These are phyloP conservation scores for Perizoma flavofasciatum DNA, from an alignment of 2,888 invertebrate species.

Conservation along the genomic window DNA sequence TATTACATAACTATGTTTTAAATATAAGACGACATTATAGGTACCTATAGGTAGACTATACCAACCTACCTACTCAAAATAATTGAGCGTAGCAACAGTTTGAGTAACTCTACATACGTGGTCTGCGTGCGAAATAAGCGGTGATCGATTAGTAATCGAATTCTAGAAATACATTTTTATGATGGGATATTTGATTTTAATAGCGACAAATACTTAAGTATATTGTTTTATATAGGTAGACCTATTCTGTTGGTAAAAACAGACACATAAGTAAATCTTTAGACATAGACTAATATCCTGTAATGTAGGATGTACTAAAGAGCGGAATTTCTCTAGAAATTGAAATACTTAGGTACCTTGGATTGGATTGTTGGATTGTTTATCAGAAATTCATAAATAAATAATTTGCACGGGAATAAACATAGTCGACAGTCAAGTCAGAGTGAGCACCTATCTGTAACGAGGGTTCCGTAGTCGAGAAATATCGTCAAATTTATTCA, in stretches of 20 bases:
- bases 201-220: slow-evolving; percentile 39
- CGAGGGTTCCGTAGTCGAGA: too few relatives aligned
- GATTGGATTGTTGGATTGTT: too few relatives aligned
- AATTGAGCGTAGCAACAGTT: slow-evolving; percentile 28
- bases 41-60: too few relatives aligned
- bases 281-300: neutral
- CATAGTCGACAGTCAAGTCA: too few relatives aligned
- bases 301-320: neutral
- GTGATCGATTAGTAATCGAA: slow-evolving; percentile 48
- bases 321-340: neutral
- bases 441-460: too few relatives aligned
- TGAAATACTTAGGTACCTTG: neutral
- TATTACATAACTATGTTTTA: too few relatives aligned
- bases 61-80: neutral
- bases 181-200: slow-evolving; percentile 51
- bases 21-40: too few relatives aligned
- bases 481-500: too few relatives aligned
- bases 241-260: neutral
- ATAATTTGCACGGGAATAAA: too few relatives aligned
- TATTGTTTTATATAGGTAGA: slow-evolving; percentile 2
- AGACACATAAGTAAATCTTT: too few relatives aligned
- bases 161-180: slow-evolving; percentile 50
- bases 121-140: slow-evolving; percentile 29
- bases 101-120: slow-evolving; percentile 36
- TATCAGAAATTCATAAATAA: too few relatives aligned